Evolutionary conservation across 2,113 vertebrate species (phyloP).

Genomic region (Heterotilapia buettikoferi): DNA sequence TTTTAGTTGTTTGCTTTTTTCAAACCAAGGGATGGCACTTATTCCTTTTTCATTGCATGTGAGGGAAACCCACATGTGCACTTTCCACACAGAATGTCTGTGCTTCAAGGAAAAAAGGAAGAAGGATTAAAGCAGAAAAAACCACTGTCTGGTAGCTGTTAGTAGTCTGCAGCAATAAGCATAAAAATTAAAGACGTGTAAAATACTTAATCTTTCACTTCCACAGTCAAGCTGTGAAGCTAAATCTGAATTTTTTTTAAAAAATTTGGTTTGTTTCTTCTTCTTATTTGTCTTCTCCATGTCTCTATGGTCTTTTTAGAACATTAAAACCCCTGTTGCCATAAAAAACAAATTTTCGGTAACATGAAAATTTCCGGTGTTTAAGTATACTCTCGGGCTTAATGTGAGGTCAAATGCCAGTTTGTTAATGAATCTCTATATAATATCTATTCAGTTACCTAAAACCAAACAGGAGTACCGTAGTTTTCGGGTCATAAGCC

Average conservation of each 20-base stretch:
- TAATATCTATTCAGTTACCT: neutral
- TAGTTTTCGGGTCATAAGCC: no score
- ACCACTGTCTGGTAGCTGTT: neutral
- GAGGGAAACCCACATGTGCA: neutral
- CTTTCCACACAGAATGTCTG: neutral
- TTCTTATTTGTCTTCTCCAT: fast-evolving
- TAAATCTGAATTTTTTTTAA: fast-evolving
- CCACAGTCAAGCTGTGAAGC: neutral
- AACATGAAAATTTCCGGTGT: neutral
- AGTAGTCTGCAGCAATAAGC: neutral
- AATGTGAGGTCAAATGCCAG: neutral
- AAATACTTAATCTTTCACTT: neutral
- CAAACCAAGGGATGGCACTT: neutral
- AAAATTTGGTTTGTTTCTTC: neutral
- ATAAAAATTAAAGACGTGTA: neutral
- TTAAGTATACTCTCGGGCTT: fast-evolving
- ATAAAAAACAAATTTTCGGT: neutral
- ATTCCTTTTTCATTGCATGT: no score
- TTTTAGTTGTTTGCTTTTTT: fast-evolving
- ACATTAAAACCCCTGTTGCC: neutral
- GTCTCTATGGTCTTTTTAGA: neutral
- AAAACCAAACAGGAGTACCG: neutral
- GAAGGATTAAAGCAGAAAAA: neutral
- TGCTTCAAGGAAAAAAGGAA: neutral
- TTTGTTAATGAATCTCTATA: neutral